A percentile compares a stretch with the other conserved stretches of the same genome.
Evolutionary conservation across 2,797 vertebrate genomes (phyloP).

Genomic region (Buphagus erythrorhynchus): DNA sequence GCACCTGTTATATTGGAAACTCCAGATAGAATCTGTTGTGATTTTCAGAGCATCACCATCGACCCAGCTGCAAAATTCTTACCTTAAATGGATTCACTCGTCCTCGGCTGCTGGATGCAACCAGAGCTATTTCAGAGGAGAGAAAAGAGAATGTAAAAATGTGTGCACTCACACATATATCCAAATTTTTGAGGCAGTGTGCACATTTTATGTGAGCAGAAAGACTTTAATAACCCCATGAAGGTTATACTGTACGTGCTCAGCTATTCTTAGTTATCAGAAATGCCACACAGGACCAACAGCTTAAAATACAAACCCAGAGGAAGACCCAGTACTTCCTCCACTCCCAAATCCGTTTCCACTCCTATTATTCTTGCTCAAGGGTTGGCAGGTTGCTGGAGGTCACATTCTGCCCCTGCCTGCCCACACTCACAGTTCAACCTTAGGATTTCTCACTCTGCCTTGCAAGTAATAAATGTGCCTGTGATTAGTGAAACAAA

Average conservation of each 20-base stretch:
- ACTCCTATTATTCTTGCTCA: slow-evolving; percentile 24
- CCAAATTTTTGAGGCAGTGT: neutral
- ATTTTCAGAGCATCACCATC: neutral
- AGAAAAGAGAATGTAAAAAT: neutral
- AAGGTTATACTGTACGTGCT: neutral
- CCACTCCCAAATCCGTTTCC: slow-evolving; percentile 63
- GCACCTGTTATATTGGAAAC: neutral
- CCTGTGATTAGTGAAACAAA: neutral
- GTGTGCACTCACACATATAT: neutral
- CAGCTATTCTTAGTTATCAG: neutral
- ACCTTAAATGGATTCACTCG: slow-evolving; percentile 96
- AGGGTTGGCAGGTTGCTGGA: neutral
- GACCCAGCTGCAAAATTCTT: slow-evolving; percentile 52
- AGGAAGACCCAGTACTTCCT: slow-evolving; percentile 53
- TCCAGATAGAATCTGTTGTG: neutral
- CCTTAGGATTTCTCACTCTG: neutral
- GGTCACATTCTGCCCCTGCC: neutral
- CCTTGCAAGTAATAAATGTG: neutral
- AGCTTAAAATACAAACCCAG: slow-evolving; percentile 13
- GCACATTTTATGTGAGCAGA: neutral
- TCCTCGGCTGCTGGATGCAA: slow-evolving; percentile 77
- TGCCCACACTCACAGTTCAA: neutral
- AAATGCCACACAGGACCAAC: neutral
- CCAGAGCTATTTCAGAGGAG: slow-evolving; percentile 52
- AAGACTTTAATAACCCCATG: neutral